Evolutionary conservation across 2,888 invertebrate genomes (phyloP), one percentile per base, ranked within the genome.

Genomic region (Odontothrips loti): DNA sequence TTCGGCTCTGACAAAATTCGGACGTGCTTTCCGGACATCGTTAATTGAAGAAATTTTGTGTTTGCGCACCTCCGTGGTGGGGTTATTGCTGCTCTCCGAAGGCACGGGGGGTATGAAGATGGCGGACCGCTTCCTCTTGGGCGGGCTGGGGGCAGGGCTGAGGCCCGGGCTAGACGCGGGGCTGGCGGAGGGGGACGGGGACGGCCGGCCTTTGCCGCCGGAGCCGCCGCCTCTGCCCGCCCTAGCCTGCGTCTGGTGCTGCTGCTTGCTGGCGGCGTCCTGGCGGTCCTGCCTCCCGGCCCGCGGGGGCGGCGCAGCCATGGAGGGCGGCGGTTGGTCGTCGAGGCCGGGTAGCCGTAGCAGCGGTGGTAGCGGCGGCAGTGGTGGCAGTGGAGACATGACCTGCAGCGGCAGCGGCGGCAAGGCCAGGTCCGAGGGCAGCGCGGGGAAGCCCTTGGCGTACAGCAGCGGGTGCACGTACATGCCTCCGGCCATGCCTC

Each of bases 41-140:
- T 43, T 2, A 43, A 4, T 43, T 43, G 34, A 43, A 43, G 15
- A 17, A 0, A 15, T 58, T 58, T 58, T 0, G 17, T 2, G 10
- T 17, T 23, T 75, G 3, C 27, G n/a, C 20, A 80, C 82, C 87
- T 95, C 95, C 0, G 94, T 93, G 0, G 94, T 93, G 0, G 95
- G 94, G 84, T 93, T 94, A 4, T 92, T 90, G 84, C 91, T 93
- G 82, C 88, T 91, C 85, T 93, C 94, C 6, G 92, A 89, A 0
- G 94, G 94, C 87, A 95, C 92, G 0, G 95, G 95, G 0, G 95
- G 95, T 84, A 95, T 95, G 85, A 95, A 95, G 83, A 95, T 94
- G 0, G 95, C 95, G 0, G 95, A 94, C 0, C 95, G 90, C 85
- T 95, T 94, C 80, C 94, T 88, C 86, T 94, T 94, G 1, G 92